Conservation (phyloP, 2,797 vertebrate species). For the Podargus strigoides region DNA sequence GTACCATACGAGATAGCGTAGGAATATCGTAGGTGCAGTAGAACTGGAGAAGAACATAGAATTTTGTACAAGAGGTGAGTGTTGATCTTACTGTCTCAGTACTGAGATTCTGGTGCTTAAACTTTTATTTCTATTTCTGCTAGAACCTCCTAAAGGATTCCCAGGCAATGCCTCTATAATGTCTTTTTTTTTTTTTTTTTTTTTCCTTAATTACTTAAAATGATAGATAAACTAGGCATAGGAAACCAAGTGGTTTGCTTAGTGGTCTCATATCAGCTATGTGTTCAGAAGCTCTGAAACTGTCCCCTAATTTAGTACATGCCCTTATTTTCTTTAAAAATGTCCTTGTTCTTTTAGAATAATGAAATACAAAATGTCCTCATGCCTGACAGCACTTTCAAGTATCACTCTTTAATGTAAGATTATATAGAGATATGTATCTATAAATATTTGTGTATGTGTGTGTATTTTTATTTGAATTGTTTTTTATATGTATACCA, state of each 20-base stretch:
- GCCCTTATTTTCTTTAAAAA: background rate
- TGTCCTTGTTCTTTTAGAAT: background rate
- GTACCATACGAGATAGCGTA: no score
- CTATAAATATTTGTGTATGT: background rate
- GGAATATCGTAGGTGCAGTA: background rate
- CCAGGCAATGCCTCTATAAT: background rate
- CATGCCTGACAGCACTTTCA: background rate
- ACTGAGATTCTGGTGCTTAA: background rate
- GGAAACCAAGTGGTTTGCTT: background rate
- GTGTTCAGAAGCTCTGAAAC: background rate
- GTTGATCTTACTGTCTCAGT: background rate
- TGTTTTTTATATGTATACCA: background rate
- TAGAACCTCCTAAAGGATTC: background rate
- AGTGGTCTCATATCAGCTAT: background rate
- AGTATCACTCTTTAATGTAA: background rate
- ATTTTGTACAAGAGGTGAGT: background rate
- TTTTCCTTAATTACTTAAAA: background rate
- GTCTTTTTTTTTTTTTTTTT: background rate
- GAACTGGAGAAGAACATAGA: background rate
- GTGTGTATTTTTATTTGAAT: background rate
- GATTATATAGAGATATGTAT: background rate
- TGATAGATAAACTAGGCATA: background rate
- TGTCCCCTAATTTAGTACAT: background rate
- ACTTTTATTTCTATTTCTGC: background rate
- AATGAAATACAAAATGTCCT: background rate